A percentile compares a stretch with the other conserved stretches of the same genome.
Evolutionary conservation across 2,113 vertebrate species (phyloP).

Genomic region (Chloropsis cyanopogon): DNA sequence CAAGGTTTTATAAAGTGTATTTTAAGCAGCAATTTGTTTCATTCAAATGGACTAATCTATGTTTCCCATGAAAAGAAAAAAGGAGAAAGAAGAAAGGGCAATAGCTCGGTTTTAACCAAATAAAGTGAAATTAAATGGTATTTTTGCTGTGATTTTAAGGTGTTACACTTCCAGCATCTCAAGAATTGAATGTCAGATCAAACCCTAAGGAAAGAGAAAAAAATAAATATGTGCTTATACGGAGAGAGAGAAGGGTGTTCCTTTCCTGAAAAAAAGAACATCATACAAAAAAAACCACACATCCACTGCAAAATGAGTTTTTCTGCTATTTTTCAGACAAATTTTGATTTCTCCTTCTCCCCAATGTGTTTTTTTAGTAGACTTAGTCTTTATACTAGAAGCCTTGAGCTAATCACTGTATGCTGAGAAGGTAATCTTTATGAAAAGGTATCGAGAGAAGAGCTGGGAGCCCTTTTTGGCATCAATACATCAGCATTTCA

Average conservation of each 20-base stretch:
- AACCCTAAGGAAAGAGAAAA: background rate
- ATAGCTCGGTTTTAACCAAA: background rate
- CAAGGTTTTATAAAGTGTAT: background rate
- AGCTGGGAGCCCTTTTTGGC: background rate
- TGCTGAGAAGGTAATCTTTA: background rate
- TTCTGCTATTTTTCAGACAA: background rate
- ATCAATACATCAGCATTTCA: background rate
- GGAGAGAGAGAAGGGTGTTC: too few species aligned
- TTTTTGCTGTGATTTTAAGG: background rate
- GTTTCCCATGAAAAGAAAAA: background rate
- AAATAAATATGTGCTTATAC: too few species aligned
- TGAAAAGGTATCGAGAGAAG: background rate
- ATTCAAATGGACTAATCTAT: background rate
- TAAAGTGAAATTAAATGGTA: background rate
- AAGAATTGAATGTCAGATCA: background rate
- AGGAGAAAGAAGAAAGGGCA: background rate
- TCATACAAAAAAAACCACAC: background rate
- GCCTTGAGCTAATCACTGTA: background rate
- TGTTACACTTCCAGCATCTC: background rate
- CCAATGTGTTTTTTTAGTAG: background rate
- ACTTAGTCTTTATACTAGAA: background rate
- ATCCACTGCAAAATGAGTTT: background rate
- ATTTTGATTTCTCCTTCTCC: background rate
- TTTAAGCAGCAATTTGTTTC: background rate
- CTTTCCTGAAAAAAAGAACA: background rate